Evolutionary conservation across 2,888 invertebrate species (phyloP).

Genomic region (Trypoxylon attenuatum): DNA sequence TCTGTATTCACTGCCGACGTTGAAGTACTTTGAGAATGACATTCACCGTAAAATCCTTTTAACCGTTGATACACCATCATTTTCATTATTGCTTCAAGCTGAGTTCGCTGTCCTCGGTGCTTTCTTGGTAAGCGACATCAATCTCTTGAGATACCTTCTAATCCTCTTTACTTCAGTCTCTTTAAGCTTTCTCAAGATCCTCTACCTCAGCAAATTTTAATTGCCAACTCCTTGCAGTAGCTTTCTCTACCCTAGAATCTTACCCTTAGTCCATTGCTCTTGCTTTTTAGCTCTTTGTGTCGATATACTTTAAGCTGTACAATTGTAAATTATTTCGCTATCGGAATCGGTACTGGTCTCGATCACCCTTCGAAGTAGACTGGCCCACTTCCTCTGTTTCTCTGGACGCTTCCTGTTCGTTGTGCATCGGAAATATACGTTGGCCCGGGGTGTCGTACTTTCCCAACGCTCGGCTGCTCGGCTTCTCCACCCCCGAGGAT

Average conservation of each 20-base stretch:
- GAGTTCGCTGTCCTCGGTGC: too few relatives aligned
- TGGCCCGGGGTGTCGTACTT: not conserved
- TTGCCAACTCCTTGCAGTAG: not conserved
- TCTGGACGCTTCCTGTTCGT: not conserved
- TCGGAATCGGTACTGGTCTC: too few relatives aligned
- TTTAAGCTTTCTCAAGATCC: not conserved
- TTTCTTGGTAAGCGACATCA: too few relatives aligned
- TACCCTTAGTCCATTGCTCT: not conserved
- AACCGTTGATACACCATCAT: not conserved
- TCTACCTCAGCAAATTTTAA: not conserved
- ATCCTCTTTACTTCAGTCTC: not conserved
- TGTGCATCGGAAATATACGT: not conserved
- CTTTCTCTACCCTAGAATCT: too few relatives aligned
- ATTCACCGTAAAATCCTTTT: too few relatives aligned
- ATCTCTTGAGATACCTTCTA: not conserved
- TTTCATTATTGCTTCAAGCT: too few relatives aligned
- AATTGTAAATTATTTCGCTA: not conserved
- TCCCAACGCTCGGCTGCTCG: not conserved
- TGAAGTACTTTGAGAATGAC: too few relatives aligned
- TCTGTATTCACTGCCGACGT: too few relatives aligned
- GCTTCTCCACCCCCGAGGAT: conserved; percentile 46
- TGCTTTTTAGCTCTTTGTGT: not conserved
- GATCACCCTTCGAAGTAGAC: too few relatives aligned
- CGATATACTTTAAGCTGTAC: not conserved
- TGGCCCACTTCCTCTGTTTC: too few relatives aligned